Percentiles rank a stretch among this genome's conserved stretches.
phyloP scores from a whole-genome alignment of 2,797 vertebrate species.

The Sebastes nivosus region DNA sequence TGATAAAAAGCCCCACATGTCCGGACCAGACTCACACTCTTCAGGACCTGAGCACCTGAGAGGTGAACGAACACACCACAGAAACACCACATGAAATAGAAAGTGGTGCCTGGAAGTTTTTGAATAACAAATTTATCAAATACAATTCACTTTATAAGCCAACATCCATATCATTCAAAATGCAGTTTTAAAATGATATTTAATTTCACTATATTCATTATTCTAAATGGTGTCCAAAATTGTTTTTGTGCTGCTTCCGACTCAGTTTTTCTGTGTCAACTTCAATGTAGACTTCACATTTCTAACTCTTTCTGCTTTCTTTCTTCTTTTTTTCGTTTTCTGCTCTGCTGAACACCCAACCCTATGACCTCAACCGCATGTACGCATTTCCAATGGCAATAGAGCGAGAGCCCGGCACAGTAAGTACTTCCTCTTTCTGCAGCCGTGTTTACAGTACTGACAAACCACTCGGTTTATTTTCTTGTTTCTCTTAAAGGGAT shows the following conservation, averaged over 20 bases:
- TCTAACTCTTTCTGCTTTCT: slow-evolving; percentile 30
- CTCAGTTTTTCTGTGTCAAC: background rate
- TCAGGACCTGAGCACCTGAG: slow-evolving; percentile 90
- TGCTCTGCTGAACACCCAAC: slow-evolving; percentile 71
- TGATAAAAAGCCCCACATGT: slow-evolving; percentile 89
- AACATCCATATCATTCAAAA: background rate
- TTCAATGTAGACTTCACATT: background rate
- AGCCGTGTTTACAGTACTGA: slow-evolving; percentile 38
- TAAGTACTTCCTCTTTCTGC: slow-evolving; percentile 84
- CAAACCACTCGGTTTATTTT: slow-evolving; percentile 13
- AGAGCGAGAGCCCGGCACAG: slow-evolving; percentile 94
- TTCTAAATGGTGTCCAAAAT: background rate
- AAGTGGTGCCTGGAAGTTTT: background rate
- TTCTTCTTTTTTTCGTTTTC: slow-evolving; percentile 11
- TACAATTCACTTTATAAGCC: background rate
- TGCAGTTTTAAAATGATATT: background rate
- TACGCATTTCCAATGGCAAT: slow-evolving; percentile 86
- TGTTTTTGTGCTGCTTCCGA: background rate
- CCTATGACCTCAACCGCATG: slow-evolving; percentile 85
- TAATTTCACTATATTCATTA: background rate
- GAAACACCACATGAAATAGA: background rate
- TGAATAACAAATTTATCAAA: background rate
- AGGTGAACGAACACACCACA: slow-evolving; percentile 87
- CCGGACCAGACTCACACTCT: slow-evolving; percentile 79
- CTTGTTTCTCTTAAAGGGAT: slow-evolving; percentile 13